phyloP scores from a whole-genome alignment of 2,797 vertebrate species.

The Graptemys geographica region DNA sequence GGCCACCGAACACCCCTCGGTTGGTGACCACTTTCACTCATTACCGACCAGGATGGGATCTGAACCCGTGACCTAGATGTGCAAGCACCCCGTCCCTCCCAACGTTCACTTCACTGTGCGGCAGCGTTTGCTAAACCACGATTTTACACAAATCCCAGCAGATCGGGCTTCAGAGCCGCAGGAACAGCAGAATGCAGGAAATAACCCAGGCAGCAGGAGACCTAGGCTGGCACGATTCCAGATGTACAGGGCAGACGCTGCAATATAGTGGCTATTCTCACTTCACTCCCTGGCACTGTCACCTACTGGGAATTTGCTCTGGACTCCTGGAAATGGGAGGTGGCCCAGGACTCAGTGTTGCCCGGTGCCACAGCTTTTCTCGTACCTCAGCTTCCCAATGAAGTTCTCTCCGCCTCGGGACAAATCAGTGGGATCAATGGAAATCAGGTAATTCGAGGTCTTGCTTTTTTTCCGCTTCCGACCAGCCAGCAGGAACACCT shows the following conservation, averaged over 20 bases:
- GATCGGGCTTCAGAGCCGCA: not conserved
- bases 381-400: constrained; percentile 94
- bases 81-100: not conserved
- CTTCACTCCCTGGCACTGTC: not conserved
- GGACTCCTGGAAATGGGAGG: not conserved
- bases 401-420: constrained; percentile 95
- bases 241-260: not conserved
- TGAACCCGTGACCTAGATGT: too few species aligned
- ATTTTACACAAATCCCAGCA: not conserved
- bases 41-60: not conserved
- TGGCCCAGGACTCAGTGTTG: not conserved
- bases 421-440: constrained; percentile 94
- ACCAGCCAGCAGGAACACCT: constrained; percentile 95
- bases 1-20: not conserved
- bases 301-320: not conserved
- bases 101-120: not conserved
- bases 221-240: not conserved
- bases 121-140: not conserved
- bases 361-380: not conserved
- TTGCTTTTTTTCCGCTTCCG: constrained; percentile 96
- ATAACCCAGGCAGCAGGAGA: not conserved
- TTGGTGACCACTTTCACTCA: not conserved
- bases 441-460: constrained; percentile 98
- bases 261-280: not conserved
- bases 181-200: not conserved